Evolutionary conservation across 2,888 invertebrate genomes (phyloP).

Genomic region (Phengaris alcon): DNA sequence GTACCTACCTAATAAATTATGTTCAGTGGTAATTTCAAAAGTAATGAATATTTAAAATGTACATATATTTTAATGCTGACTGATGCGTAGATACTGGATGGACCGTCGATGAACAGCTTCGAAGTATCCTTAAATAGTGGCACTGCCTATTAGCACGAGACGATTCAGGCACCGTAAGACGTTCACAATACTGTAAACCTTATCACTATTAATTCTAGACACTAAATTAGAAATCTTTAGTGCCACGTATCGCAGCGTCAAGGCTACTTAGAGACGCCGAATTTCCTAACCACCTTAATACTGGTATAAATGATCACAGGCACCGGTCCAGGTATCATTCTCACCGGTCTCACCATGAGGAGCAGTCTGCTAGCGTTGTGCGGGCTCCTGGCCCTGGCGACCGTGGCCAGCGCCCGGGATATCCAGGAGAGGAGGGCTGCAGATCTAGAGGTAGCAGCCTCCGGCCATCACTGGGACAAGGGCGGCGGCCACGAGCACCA

Average conservation of each 20-base stretch:
- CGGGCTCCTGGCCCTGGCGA: conserved; percentile 72
- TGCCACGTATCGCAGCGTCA: conserved; percentile 54
- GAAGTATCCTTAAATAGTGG: too few relatives aligned
- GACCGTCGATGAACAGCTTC: too few relatives aligned
- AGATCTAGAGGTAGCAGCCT: conserved; percentile 77
- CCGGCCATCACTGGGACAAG: conserved; percentile 58
- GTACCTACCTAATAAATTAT: too few relatives aligned
- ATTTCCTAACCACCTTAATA: conserved; percentile 57
- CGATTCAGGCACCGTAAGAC: too few relatives aligned
- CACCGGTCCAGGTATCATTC: conserved; percentile 61
- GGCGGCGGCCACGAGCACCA: conserved; percentile 83
- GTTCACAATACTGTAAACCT: not conserved
- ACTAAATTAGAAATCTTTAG: conserved; percentile 48
- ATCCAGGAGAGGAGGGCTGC: conserved; percentile 67
- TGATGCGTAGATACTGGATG: too few relatives aligned
- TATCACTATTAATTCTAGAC: conserved; percentile 6
- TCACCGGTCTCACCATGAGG: conserved; percentile 59
- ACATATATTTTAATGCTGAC: too few relatives aligned
- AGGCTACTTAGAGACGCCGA: conserved; percentile 58
- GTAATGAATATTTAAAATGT: too few relatives aligned
- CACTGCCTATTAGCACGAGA: too few relatives aligned
- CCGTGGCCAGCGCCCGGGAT: conserved; percentile 71
- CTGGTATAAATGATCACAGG: conserved; percentile 67
- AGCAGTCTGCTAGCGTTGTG: conserved; percentile 56
- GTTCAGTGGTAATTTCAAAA: too few relatives aligned